A percentile compares a stretch with the other conserved stretches of the same genome.
Conservation (phyloP, 2,113 vertebrate species). For the Ctenodactylus gundi region DNA sequence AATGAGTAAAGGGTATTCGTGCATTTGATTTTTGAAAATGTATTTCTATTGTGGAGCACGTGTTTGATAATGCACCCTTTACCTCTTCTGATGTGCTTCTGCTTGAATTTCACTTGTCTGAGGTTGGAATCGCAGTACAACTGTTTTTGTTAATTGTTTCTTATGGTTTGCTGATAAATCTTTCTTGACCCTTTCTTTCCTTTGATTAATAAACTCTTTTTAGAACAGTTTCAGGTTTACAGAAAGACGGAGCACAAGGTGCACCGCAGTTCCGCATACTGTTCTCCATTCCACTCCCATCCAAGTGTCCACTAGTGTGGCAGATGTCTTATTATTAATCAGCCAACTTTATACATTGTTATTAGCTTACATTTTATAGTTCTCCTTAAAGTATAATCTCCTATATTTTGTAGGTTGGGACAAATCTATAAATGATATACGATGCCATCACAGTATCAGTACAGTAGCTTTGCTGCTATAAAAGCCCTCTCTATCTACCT, state of each 20-base stretch:
- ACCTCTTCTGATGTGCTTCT: background rate
- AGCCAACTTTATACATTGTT: background rate
- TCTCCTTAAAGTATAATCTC: background rate
- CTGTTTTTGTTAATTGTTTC: background rate
- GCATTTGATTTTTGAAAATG: background rate
- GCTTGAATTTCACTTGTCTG: background rate
- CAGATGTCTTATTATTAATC: background rate
- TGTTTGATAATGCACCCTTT: background rate
- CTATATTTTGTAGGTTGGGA: background rate
- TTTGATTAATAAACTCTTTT: background rate
- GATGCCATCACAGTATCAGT: background rate
- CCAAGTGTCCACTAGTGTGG: background rate
- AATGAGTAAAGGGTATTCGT: background rate
- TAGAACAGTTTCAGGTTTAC: background rate
- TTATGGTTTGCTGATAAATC: background rate
- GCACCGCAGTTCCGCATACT: background rate
- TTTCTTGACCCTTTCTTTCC: background rate
- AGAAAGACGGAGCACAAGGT: background rate
- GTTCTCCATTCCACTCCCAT: accelerated
- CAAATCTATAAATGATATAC: background rate
- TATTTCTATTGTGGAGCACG: background rate
- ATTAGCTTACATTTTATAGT: background rate
- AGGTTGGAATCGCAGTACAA: background rate
- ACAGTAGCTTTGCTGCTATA: background rate
- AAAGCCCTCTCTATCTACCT: background rate